These are phyloP conservation scores for Molothrus ater DNA, from an alignment of 2,797 vertebrate genomes.

Conservation along the genomic window DNA sequence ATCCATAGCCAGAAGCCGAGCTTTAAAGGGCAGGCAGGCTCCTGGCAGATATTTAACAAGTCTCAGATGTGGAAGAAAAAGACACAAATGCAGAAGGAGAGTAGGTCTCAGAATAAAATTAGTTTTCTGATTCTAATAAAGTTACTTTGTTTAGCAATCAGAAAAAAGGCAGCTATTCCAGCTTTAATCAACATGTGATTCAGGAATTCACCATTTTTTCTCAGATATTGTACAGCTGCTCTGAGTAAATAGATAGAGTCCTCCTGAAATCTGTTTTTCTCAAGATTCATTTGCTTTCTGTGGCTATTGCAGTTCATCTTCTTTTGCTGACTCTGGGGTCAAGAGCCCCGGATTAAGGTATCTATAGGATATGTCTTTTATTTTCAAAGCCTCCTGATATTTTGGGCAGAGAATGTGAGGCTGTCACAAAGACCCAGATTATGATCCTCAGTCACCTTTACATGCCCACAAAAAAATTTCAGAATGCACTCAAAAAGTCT, in stretches of 20 bases:
- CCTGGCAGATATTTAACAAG: neutral
- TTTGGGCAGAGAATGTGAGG: neutral
- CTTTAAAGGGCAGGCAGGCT: neutral
- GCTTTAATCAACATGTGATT: neutral
- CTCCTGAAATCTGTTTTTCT: neutral
- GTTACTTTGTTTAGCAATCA: neutral
- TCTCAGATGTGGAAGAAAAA: neutral
- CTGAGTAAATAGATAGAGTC: neutral
- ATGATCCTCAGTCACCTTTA: neutral
- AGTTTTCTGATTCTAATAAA: slow-evolving; percentile 1
- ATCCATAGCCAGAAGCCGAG: neutral
- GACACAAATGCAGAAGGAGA: neutral
- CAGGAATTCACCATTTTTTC: neutral
- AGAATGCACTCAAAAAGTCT: neutral
- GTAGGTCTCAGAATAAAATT: neutral
- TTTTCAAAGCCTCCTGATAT: neutral
- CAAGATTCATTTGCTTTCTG: neutral
- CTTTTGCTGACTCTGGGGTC: neutral
- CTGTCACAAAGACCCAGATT: neutral
- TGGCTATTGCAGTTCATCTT: neutral
- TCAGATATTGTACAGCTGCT: neutral
- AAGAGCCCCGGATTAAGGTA: neutral
- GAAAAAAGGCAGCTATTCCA: neutral
- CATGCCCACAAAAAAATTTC: neutral
- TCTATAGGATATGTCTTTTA: neutral